Evolutionary conservation across 2,888 invertebrate genomes (phyloP).

Genomic region (Megalurothrips usitatus): DNA sequence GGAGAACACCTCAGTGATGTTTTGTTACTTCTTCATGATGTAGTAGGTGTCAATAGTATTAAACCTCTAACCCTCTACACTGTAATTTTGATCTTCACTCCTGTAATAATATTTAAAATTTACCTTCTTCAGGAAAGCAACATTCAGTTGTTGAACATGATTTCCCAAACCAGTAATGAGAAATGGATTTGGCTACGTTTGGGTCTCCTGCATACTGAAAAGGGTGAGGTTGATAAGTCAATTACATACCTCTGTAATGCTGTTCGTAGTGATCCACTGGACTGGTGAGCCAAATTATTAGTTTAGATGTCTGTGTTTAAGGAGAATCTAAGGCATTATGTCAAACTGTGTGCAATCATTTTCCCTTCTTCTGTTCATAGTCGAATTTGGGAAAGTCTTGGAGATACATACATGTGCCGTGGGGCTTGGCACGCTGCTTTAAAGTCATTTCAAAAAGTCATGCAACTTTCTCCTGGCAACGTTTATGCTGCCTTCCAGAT

Average conservation of each 20-base stretch:
- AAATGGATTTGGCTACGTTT: constrained; percentile 80
- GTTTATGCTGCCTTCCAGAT: constrained; percentile 71
- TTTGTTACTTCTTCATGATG: constrained; percentile 26
- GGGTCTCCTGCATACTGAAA: constrained; percentile 73
- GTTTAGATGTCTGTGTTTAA: neutral
- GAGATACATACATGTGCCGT: constrained; percentile 81
- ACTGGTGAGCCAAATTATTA: constrained; percentile 42
- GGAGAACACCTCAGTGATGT: constrained; percentile 71
- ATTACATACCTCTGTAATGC: constrained; percentile 71
- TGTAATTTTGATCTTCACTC: constrained; percentile 15
- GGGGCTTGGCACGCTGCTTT: constrained; percentile 88
- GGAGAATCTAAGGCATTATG: neutral
- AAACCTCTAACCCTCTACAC: neutral
- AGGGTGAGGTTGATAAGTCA: constrained; percentile 67
- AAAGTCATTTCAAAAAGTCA: constrained; percentile 75
- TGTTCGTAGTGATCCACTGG: constrained; percentile 61
- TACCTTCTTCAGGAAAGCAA: constrained; percentile 52
- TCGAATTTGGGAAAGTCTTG: constrained; percentile 79
- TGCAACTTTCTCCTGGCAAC: constrained; percentile 60
- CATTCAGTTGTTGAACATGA: constrained; percentile 56
- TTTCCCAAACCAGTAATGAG: constrained; percentile 50
- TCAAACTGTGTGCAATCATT: neutral
- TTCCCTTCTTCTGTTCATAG: constrained; percentile 41
- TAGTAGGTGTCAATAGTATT: constrained; percentile 39
- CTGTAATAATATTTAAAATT: constrained; percentile 15